Conservation (phyloP, 1,140 invertebrate genomes). For the Pantala flavescens region DNA sequence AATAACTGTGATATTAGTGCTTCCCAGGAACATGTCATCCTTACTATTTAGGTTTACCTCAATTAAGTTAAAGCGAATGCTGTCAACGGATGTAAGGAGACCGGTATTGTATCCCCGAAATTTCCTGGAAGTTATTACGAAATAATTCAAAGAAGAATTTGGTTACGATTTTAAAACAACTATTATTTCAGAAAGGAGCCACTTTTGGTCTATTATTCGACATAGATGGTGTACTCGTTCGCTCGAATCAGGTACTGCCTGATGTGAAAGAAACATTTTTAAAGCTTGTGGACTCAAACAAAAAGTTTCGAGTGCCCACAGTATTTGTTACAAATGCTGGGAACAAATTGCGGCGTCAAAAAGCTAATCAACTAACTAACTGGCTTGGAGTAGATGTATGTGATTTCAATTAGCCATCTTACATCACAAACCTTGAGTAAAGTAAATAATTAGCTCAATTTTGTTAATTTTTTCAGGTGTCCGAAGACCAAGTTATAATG, state of each 20-base stretch:
- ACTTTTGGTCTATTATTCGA: slow-evolving; percentile 58
- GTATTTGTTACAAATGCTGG: slow-evolving; percentile 62
- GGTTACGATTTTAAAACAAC: too few species aligned
- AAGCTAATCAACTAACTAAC: slow-evolving; percentile 49
- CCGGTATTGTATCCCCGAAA: too few species aligned
- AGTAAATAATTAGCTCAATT: neutral
- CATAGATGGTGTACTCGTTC: slow-evolving; percentile 60
- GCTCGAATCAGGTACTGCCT: slow-evolving; percentile 51
- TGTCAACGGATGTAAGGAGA: too few species aligned
- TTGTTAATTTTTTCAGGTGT: slow-evolving; percentile 32
- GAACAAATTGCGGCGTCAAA: slow-evolving; percentile 45
- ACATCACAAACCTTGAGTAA: too few species aligned
- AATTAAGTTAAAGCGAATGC: too few species aligned
- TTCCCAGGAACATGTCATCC: too few species aligned
- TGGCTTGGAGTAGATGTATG: slow-evolving; percentile 50
- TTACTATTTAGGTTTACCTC: too few species aligned
- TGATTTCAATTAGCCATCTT: neutral
- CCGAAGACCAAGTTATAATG: slow-evolving; percentile 57
- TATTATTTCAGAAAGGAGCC: too few species aligned
- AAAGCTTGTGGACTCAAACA: slow-evolving; percentile 42
- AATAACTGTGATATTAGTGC: too few species aligned
- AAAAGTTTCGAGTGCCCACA: slow-evolving; percentile 52
- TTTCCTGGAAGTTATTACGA: too few species aligned
- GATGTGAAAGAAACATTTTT: slow-evolving; percentile 47
- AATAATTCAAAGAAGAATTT: too few species aligned